Percentiles rank a stretch among this genome's conserved stretches.
Conservation (phyloP, 2,113 vertebrate genomes). For the Isichthys henryi region DNA sequence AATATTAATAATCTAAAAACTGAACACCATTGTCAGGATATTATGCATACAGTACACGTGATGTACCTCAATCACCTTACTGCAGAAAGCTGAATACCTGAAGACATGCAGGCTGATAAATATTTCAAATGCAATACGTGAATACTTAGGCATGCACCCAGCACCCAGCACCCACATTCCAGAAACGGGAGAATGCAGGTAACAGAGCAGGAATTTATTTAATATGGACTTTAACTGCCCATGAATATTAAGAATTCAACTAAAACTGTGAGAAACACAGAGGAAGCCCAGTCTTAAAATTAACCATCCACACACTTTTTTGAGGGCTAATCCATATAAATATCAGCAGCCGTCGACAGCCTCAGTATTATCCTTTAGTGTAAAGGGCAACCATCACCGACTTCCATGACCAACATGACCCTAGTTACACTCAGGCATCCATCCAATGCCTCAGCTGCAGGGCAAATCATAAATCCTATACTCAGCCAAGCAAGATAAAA, state of each 20-base stretch:
- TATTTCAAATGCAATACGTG: not conserved
- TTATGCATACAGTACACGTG: not conserved
- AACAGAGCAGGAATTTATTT: not conserved
- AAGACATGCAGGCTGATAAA: not conserved
- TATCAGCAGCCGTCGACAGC: not conserved
- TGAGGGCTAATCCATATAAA: not conserved
- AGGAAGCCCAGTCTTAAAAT: not conserved
- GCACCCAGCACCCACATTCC: not conserved
- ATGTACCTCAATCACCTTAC: not conserved
- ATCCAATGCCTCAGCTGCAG: constrained; percentile 20
- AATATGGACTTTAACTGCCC: not conserved
- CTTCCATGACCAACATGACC: constrained; percentile 13
- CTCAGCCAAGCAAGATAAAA: not conserved
- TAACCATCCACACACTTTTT: not conserved
- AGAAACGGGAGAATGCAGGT: not conserved
- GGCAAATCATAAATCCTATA: not conserved
- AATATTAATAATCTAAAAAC: not conserved
- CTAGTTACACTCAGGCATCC: constrained; percentile 8
- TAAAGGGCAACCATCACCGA: not conserved
- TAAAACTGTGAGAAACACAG: not conserved
- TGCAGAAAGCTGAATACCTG: not conserved
- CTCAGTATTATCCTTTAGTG: not conserved
- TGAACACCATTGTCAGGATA: not conserved
- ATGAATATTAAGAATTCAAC: not conserved
- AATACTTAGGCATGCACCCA: not conserved